Evolutionary conservation across 2,113 vertebrate genomes (phyloP), one percentile per base, ranked within the genome.

Genomic region (Tyrannus savana): DNA sequence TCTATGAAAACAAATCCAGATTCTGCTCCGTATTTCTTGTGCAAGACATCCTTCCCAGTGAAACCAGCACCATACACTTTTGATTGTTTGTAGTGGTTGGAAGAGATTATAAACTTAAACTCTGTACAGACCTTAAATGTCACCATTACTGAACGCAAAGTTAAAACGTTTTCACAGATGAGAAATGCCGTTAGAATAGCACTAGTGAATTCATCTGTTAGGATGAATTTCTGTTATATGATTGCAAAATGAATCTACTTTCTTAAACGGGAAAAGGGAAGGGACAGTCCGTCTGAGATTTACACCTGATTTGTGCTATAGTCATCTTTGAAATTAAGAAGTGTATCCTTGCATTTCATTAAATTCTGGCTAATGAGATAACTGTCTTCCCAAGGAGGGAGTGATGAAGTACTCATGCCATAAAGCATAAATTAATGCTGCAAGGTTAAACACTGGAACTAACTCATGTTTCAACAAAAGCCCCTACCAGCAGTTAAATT

Each of bases 341-440:
- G 98, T 99, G 99, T 99, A 99, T 99, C 98, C 98, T 98, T 99
- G 99, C 99, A 99, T 99, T 99, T 99, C 99, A 99, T 99, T 99
- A 99, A 99, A 98, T 98, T 98, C 98, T 97, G 98, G 98, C 98
- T 99, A 99, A 99, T 99, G 99, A 99, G 99, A 99, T 99, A 98
- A 99, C 98, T 99, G 99, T 98, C 98, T 99, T 98, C 98, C 98
- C 98, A 99, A 99, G 99, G 99, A 99, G 99, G 98, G 97, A 98
- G 99, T 99, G 99, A 99, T 99, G 98, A 99, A 99, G 98, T 98
- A 98, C 98, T 98, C 97, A 98, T 98, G 98, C 98, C 98, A 98
- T 98, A 98, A 99, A 98, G 99, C 99, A 99, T 99, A 99, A 99
- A 99, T 99, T 99, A 99, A 99, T 98, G 98, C 98, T 98, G 98